These are phyloP conservation scores for Nilaparvata lugens DNA, from an alignment of 1,140 invertebrate genomes.

Conservation along the genomic window DNA sequence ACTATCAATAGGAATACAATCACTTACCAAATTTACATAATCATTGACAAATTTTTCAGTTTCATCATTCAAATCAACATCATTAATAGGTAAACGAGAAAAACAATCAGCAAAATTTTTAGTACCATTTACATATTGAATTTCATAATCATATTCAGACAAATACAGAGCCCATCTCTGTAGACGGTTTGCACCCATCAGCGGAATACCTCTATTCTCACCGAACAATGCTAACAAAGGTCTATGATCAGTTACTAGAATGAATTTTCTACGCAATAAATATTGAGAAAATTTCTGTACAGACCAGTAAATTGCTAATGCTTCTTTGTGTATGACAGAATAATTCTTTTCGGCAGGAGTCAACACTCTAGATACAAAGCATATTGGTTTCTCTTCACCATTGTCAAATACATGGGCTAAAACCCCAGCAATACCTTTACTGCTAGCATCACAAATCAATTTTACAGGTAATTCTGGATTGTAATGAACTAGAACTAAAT, in stretches of 20 bases:
- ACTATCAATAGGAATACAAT: constrained; percentile 18
- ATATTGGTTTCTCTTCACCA: constrained; percentile 31
- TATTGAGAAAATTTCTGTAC: constrained; percentile 41
- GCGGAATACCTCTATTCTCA: constrained; percentile 25
- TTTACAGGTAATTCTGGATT: constrained; percentile 25
- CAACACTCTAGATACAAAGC: constrained; percentile 36
- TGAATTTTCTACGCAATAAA: constrained; percentile 34
- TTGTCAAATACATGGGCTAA: constrained; percentile 24
- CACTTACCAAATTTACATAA: constrained; percentile 21
- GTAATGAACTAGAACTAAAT: constrained; percentile 27
- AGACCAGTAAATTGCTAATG: constrained; percentile 39
- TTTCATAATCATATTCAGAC: constrained; percentile 28
- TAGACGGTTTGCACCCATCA: constrained; percentile 27
- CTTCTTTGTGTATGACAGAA: constrained; percentile 43
- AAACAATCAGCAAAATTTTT: constrained; percentile 10
- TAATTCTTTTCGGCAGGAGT: constrained; percentile 38
- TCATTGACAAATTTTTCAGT: constrained; percentile 13
- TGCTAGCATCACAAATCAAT: constrained; percentile 29
- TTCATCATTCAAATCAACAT: background rate
- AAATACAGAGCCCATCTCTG: constrained; percentile 30
- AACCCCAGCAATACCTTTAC: constrained; percentile 21
- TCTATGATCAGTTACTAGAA: constrained; percentile 37
- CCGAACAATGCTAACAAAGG: constrained; percentile 33
- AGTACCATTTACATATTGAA: constrained; percentile 27
- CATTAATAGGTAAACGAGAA: constrained; percentile 26